Evolutionary conservation across 2,113 vertebrate species (phyloP).

Genomic region (Varanus salvator): DNA sequence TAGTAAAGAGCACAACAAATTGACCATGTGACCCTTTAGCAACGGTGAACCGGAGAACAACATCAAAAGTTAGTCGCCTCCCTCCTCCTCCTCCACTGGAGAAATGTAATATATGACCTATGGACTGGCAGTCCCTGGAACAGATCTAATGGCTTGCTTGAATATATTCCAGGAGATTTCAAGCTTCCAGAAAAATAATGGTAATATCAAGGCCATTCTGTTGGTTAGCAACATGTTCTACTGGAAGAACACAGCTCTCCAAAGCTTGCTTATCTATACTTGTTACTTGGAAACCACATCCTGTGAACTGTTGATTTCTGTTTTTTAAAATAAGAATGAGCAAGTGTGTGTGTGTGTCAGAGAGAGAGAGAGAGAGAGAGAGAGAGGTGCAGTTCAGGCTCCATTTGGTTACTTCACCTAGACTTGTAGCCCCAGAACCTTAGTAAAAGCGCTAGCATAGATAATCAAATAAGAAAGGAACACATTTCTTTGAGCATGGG

Average conservation of each 20-base stretch:
- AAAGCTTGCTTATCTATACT: slow-evolving; percentile 62
- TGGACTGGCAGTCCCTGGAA: not conserved
- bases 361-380: not conserved
- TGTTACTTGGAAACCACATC: slow-evolving; percentile 74
- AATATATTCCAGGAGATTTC: not conserved
- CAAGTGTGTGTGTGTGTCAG: too few relatives aligned
- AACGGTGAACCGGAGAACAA: too few relatives aligned
- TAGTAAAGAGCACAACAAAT: not conserved
- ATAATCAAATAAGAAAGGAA: not conserved
- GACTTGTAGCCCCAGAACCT: not conserved
- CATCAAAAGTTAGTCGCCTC: not conserved
- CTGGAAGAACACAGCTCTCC: slow-evolving; percentile 58
- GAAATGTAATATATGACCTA: not conserved
- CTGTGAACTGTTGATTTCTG: slow-evolving; percentile 57
- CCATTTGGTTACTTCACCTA: too few relatives aligned
- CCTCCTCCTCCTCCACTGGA: not conserved
- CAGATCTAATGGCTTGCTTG: not conserved
- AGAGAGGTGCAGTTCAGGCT: not conserved
- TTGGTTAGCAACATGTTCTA: slow-evolving; percentile 61
- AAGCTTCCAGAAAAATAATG: slow-evolving; percentile 32
- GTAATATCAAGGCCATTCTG: slow-evolving; percentile 47
- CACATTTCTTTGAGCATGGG: not conserved
- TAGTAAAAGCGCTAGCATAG: not conserved
- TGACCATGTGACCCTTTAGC: not conserved
- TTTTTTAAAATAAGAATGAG: not conserved